Percentiles rank a stretch among this genome's conserved stretches.
Conservation (phyloP, 1,140 invertebrate species). For the Calephelis nemesis region DNA sequence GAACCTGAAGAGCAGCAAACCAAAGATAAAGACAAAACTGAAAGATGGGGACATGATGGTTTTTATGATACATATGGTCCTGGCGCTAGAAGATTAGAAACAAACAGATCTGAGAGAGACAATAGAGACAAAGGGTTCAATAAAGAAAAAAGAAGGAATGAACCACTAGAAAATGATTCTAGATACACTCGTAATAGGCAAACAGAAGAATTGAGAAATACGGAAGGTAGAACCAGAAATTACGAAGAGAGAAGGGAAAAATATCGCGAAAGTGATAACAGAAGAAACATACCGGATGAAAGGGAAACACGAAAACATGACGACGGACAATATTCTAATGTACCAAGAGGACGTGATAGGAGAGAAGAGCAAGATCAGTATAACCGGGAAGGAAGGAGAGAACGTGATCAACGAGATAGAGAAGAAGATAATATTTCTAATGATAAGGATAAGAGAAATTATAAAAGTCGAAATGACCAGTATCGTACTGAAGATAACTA, state of each 20-base stretch:
- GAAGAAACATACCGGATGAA: slow-evolving; percentile 19
- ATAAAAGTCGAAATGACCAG: background rate
- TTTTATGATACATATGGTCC: slow-evolving; percentile 68
- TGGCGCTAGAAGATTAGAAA: slow-evolving; percentile 46
- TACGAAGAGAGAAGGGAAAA: slow-evolving; percentile 7
- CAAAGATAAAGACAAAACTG: slow-evolving; percentile 39
- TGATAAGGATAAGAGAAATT: slow-evolving; percentile 6
- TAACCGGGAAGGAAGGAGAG: slow-evolving; percentile 5
- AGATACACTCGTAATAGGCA: slow-evolving; percentile 21
- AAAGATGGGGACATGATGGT: slow-evolving; percentile 68
- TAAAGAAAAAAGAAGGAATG: slow-evolving; percentile 22
- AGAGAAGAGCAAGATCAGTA: slow-evolving; percentile 12
- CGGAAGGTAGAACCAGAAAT: slow-evolving; percentile 12
- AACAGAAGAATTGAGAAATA: slow-evolving; percentile 11
- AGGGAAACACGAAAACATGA: slow-evolving; percentile 22
- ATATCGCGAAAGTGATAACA: slow-evolving; percentile 8
- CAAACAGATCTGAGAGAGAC: slow-evolving; percentile 29
- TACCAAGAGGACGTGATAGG: slow-evolving; percentile 20
- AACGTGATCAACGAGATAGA: slow-evolving; percentile 16
- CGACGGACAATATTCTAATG: slow-evolving; percentile 13
- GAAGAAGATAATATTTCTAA: slow-evolving; percentile 23
- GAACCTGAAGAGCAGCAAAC: slow-evolving; percentile 33
- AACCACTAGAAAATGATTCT: slow-evolving; percentile 30
- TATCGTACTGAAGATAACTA: slow-evolving; percentile 7
- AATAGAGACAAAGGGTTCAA: slow-evolving; percentile 29